A percentile compares a stretch with the other conserved stretches of the same genome.
Conservation (phyloP, 2,113 vertebrate genomes). For the Smithornis capensis region DNA sequence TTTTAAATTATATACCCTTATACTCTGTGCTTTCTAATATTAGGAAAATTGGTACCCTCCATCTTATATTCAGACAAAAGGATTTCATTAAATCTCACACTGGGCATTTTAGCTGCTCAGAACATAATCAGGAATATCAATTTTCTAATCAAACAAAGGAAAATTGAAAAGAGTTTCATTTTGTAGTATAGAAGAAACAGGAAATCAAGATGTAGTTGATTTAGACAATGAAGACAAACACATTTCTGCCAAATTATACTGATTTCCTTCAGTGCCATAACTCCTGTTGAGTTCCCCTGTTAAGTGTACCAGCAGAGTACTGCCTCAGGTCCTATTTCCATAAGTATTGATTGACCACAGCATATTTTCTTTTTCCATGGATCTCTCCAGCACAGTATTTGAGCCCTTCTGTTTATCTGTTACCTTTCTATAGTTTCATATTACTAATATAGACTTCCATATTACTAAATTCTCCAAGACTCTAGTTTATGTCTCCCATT, state of each 20-base stretch:
- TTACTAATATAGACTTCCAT: background rate
- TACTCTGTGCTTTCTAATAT: background rate
- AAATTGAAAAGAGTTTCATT: background rate
- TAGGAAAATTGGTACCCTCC: background rate
- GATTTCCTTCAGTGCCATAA: background rate
- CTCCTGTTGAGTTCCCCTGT: background rate
- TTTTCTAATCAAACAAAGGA: background rate
- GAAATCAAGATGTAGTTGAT: background rate
- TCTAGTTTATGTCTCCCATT: background rate
- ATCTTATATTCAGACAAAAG: background rate
- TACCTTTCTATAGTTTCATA: background rate
- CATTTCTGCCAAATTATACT: background rate
- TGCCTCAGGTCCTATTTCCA: background rate
- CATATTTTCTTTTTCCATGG: background rate
- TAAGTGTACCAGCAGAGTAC: background rate
- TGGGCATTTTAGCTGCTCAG: background rate
- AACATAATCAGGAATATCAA: background rate
- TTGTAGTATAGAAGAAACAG: background rate
- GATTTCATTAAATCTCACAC: background rate
- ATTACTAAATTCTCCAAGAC: background rate
- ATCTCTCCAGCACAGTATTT: background rate
- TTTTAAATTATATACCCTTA: slow-evolving; percentile 44
- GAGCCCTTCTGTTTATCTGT: background rate
- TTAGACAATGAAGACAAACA: background rate
- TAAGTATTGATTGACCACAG: background rate